phyloP scores from a whole-genome alignment of 2,113 vertebrate genomes.

The Vanacampus margaritifer region DNA sequence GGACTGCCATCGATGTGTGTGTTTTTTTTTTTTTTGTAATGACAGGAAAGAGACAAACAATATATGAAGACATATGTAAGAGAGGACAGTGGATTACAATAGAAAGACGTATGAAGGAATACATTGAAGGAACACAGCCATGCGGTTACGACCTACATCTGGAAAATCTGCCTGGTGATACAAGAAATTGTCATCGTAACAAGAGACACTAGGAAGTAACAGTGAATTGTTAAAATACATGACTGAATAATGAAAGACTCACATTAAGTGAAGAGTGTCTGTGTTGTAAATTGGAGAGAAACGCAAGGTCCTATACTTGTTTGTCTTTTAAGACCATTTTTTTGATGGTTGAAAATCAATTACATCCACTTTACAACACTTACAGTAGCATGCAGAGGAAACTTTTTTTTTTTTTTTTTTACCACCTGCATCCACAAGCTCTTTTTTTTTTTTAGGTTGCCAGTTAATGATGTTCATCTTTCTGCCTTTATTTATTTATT shows the following conservation, averaged over 20 bases:
- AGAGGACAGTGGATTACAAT: slow-evolving; percentile 79
- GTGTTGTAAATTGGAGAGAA: slow-evolving; percentile 15
- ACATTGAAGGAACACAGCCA: slow-evolving; percentile 48
- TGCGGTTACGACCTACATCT: slow-evolving; percentile 61
- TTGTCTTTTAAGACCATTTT: slow-evolving; percentile 41
- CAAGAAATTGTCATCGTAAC: slow-evolving; percentile 24
- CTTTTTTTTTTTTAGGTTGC: not conserved
- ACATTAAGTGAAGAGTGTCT: slow-evolving; percentile 7
- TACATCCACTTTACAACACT: not conserved
- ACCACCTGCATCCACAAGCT: too few relatives aligned
- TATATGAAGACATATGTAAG: slow-evolving; percentile 78
- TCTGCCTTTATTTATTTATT: too few relatives aligned
- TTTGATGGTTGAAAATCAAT: slow-evolving; percentile 15
- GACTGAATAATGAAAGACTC: slow-evolving; percentile 46
- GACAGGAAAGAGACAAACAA: slow-evolving; percentile 70
- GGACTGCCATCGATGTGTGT: slow-evolving; percentile 89
- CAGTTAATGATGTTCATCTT: too few relatives aligned
- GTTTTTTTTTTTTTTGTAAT: slow-evolving; percentile 60
- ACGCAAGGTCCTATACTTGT: not conserved
- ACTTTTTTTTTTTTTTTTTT: not conserved
- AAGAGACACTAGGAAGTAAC: slow-evolving; percentile 43
- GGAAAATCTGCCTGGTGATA: slow-evolving; percentile 22
- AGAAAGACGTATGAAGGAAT: slow-evolving; percentile 55
- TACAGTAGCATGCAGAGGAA: not conserved
- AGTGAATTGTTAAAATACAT: slow-evolving; percentile 54